Evolutionary conservation across 2,113 vertebrate species (phyloP), one percentile per base, ranked within the genome.

Genomic region (Crocuta crocuta): DNA sequence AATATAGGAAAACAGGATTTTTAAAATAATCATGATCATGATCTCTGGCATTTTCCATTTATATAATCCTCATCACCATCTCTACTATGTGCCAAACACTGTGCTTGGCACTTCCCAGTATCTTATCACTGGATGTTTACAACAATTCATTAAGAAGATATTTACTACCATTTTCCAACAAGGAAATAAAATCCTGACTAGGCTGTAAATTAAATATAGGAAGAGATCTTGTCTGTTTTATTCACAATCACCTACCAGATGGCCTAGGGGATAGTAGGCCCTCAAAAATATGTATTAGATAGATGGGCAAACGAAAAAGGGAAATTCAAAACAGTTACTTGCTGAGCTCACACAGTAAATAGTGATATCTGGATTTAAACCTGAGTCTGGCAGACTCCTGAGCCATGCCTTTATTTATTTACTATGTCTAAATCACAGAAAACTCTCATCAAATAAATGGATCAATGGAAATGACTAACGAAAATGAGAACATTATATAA

Each of bases 81-180:
- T 82, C 68, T 50, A 50, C 24, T 74, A 61, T 24, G 26, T 65
- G 45, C 35, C 31, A 92, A 39, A 89, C n/a, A 84, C 12, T 12
- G 35, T 68, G 43, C 11, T 23, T 82, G 61, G 80, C 39, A 91
- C 23, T 76, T 87, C 48, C 78, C 11, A 61, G n/a, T 8, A 61
- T 43, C n/a, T 81, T 87, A 85, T 24, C n/a, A 95, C 43, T 91
- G 86, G 81, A 93, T 55, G 93, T 58, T 76, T 79, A 91, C 19
- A 71, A 95, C 15, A 48, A 61, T 94, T 79, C 26, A 73, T 81
- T 76, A 90, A 76, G 35, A 93, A 70, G 63, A 23, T 78, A 87
- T 35, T 94, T 89, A 84, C 45, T 84, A 74, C 6, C 23, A 68
- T n/a, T 92, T 91, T 85, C 66, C 61, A 92, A 81, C 1, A 84